Percentiles rank a stretch among this genome's conserved stretches.
These are phyloP conservation scores for Oscheius sp. DNA, from an alignment of 2,888 invertebrate species.

Conservation along the genomic window DNA sequence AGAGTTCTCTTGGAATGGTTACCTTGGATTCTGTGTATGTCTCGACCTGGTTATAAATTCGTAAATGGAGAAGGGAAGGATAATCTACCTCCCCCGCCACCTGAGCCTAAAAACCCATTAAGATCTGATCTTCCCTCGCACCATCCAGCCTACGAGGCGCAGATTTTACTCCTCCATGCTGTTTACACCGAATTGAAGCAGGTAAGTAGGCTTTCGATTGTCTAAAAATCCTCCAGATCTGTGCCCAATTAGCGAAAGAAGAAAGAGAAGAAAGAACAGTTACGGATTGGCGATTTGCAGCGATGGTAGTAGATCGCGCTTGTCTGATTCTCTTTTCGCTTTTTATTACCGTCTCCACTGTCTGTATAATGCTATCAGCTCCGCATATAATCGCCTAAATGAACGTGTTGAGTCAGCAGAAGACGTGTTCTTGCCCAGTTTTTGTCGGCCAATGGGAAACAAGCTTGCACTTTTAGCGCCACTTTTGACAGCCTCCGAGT, in stretches of 20 bases:
- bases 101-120: conserved; percentile 37
- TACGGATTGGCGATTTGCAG: conserved; percentile 63
- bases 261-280: conserved; percentile 53
- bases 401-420: background rate
- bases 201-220: no score
- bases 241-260: conserved; percentile 49
- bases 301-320: conserved; percentile 56
- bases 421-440: conserved; percentile 1
- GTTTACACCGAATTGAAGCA: conserved; percentile 58
- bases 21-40: conserved; percentile 66
- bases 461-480: conserved; percentile 13
- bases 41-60: conserved; percentile 60
- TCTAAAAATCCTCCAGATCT: conserved; percentile 43
- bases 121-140: conserved; percentile 38
- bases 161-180: conserved; percentile 57
- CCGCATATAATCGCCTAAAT: conserved; percentile 57
- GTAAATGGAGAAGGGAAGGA: conserved; percentile 41
- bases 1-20: conserved; percentile 63
- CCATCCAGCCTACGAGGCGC: conserved; percentile 59
- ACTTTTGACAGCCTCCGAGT: background rate
- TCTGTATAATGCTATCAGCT: conserved; percentile 57
- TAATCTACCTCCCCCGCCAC: conserved; percentile 36
- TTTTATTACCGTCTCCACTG: conserved; percentile 55
- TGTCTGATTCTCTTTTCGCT: conserved; percentile 59
- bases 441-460: background rate